Percentiles rank a stretch among this genome's conserved stretches.
Conservation (phyloP, 2,797 vertebrate genomes). For the Sebastes reedi region DNA sequence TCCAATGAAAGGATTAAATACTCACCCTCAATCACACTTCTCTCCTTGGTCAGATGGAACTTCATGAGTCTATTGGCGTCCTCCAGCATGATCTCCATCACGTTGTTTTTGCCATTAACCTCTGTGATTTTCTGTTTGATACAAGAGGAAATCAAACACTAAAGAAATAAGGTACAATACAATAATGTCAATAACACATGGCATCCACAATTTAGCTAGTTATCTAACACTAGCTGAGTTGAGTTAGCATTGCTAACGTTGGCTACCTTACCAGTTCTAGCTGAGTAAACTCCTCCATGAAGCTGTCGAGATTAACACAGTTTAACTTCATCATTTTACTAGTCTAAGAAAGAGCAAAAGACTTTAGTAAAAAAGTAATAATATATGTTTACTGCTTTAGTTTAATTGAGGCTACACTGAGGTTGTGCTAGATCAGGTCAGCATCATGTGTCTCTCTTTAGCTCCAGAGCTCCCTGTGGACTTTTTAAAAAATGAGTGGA, state of each 20-base stretch:
- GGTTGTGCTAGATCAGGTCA: neutral
- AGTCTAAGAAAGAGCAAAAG: fast-evolving
- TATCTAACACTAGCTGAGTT: too few species aligned
- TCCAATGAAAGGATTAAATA: neutral
- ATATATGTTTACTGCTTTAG: too few species aligned
- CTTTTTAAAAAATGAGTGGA: too few species aligned
- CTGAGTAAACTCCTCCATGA: slow-evolving; percentile 83
- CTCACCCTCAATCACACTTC: slow-evolving; percentile 72
- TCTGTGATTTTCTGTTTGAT: slow-evolving; percentile 85
- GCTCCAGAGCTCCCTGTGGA: too few species aligned
- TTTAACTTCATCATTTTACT: slow-evolving; percentile 62
- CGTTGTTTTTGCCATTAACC: slow-evolving; percentile 80
- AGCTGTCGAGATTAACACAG: slow-evolving; percentile 83
- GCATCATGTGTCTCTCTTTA: fast-evolving
- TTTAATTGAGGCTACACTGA: neutral
- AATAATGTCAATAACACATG: too few species aligned
- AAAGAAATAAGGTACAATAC: fast-evolving
- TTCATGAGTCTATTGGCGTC: slow-evolving; percentile 82
- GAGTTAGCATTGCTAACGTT: neutral
- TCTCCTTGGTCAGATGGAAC: slow-evolving; percentile 81
- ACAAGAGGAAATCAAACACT: neutral
- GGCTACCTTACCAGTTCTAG: slow-evolving; percentile 85
- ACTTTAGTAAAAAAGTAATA: too few species aligned
- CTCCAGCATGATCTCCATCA: slow-evolving; percentile 85
- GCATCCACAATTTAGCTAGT: too few species aligned